Evolutionary conservation across 2,113 vertebrate genomes (phyloP).

Genomic region (Microtus montanus): DNA sequence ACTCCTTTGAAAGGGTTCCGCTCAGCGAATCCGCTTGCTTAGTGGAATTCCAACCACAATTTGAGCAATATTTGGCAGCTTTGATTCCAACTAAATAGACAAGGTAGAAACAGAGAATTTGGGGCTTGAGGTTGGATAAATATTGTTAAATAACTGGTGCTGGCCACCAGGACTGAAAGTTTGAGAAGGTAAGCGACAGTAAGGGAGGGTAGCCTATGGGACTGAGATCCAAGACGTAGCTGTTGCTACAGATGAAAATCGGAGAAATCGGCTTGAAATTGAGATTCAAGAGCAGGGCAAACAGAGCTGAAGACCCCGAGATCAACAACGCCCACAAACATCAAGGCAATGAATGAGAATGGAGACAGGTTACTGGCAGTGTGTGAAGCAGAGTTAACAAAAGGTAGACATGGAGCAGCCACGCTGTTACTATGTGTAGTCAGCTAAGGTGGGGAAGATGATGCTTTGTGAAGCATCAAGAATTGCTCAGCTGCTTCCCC

Average conservation of each 20-base stretch:
- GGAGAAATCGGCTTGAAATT: background rate
- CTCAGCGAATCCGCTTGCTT: background rate
- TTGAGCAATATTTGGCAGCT: background rate
- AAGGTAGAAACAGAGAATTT: background rate
- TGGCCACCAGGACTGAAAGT: background rate
- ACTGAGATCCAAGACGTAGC: background rate
- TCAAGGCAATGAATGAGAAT: background rate
- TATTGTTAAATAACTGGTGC: background rate
- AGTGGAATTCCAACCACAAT: background rate
- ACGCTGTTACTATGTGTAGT: background rate
- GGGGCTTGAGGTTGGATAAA: background rate
- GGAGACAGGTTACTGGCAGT: background rate
- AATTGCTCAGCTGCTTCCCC: background rate
- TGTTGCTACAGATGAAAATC: background rate
- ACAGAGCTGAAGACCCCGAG: background rate
- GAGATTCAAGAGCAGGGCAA: background rate
- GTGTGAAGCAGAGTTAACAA: background rate
- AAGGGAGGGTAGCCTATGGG: background rate
- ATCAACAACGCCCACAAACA: background rate
- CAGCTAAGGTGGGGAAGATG: background rate
- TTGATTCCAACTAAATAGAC: background rate
- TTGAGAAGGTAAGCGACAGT: background rate
- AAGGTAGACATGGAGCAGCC: background rate
- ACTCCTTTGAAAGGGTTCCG: background rate
- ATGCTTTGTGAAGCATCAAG: background rate